Evolutionary conservation across 2,888 invertebrate genomes (phyloP), one percentile per base, ranked within the genome.

Genomic region (Hyppa rectilinea): DNA sequence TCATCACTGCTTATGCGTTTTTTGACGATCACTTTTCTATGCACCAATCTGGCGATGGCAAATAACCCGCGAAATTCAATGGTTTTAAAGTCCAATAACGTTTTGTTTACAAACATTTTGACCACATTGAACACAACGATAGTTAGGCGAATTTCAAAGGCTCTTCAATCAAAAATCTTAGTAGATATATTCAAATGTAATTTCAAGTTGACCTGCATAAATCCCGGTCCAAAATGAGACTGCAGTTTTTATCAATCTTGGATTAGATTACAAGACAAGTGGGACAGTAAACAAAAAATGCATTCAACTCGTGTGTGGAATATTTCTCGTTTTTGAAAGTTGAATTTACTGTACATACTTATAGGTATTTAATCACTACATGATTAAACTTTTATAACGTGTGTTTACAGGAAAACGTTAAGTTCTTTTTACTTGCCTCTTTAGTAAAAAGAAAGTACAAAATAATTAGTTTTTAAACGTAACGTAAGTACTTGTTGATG

Each of bases 381-480:
- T 26, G 45, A 63, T 78, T 56, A 62, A 56, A 53, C 26, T 36
- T 52, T 63, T 47, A 59, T 61, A 47, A 68, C 20, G 36, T 50
- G 23, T 50, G 61, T 23, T 23, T 12, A 23, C 43, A 56, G 55
- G 36, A 36, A 63, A 80, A 65, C 38, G 43, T 60, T 31, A 75
- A 66, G 68, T 66, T 77, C 52, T 56, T 70, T 71, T 69, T 68
- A 74, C 69, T 59, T 66, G 45, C 56, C 43, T 69, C 29, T 17
- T 12, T 55, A 47, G 26, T 49, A 58, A 58, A 75, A 75, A 50
- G 56, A 82, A 82, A 79, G 68, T 72, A 65, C 20, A 40, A 29
- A 17, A 71, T 78, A 62, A 58, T 62, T 56, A 6, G 7, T 53
- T 59, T 73, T 53, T 26, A 36, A 67, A 38, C 36, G n/a, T 12